Evolutionary conservation across 2,113 vertebrate species (phyloP).

Genomic region (Ctenomys sociabilis): DNA sequence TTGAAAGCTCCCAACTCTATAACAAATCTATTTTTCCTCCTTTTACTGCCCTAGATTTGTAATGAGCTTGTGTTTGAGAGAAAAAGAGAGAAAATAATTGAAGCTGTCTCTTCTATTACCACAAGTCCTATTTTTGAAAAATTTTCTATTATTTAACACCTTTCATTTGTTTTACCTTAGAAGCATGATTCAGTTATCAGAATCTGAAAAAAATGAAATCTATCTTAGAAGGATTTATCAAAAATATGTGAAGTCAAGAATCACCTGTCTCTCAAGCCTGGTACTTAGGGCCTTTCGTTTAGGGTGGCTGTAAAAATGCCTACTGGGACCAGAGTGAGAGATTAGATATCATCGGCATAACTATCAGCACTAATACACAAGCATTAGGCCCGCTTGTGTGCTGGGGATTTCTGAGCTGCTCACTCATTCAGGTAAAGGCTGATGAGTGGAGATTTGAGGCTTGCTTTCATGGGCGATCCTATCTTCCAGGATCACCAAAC

Average conservation of each 20-base stretch:
- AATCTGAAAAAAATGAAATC: constrained; percentile 53
- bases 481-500: background rate
- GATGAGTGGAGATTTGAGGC: background rate
- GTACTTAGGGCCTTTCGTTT: background rate
- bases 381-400: background rate
- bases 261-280: background rate
- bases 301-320: background rate
- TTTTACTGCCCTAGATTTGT: constrained; percentile 43
- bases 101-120: constrained; percentile 55
- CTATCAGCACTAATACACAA: background rate
- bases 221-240: background rate
- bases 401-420: background rate
- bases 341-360: too few relatives aligned
- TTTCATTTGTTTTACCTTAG: constrained; percentile 68
- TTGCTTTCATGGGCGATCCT: background rate
- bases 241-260: background rate
- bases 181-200: constrained; percentile 65
- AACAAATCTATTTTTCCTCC: background rate
- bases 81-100: constrained; percentile 64
- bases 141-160: constrained; percentile 70
- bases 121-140: constrained; percentile 54
- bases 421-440: background rate
- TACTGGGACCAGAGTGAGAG: background rate
- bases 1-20: background rate
- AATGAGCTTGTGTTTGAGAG: constrained; percentile 35